phyloP scores from a whole-genome alignment of 2,888 invertebrate species.

The Machimus rusticus region DNA sequence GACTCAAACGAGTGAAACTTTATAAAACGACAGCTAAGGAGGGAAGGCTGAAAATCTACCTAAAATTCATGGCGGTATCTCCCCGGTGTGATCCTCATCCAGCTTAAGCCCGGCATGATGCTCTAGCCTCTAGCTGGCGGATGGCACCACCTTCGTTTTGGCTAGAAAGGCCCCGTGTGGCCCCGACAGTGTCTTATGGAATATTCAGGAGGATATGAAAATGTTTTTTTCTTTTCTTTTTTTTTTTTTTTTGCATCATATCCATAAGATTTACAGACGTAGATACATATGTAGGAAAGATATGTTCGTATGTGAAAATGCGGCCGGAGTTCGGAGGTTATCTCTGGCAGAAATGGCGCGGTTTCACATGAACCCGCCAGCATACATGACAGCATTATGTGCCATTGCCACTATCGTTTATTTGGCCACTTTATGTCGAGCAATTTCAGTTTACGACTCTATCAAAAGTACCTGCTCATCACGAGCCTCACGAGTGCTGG shows the following conservation, averaged over 20 bases:
- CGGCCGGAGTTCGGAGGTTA: neutral
- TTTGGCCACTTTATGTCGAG: constrained; percentile 21
- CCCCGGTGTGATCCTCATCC: neutral
- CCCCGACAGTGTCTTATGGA: neutral
- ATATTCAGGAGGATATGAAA: neutral
- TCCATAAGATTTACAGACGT: neutral
- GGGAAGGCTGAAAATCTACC: neutral
- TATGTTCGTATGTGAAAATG: neutral
- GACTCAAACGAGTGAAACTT: constrained; percentile 3
- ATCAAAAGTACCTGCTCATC: constrained; percentile 13
- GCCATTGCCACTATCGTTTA: constrained; percentile 6
- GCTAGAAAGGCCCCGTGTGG: neutral
- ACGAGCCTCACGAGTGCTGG: neutral
- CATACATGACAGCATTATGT: neutral
- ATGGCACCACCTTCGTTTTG: neutral
- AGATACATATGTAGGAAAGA: neutral
- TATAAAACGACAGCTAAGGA: neutral
- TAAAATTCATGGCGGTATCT: constrained; percentile 18
- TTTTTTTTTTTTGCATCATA: neutral
- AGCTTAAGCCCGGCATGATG: neutral
- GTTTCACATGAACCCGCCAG: neutral
- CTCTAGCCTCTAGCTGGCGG: neutral
- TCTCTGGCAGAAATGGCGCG: neutral
- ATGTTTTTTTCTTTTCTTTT: neutral
- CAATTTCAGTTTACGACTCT: constrained; percentile 15